Evolutionary conservation across 2,888 invertebrate genomes (phyloP).

Genomic region (Baronia brevicornis): DNA sequence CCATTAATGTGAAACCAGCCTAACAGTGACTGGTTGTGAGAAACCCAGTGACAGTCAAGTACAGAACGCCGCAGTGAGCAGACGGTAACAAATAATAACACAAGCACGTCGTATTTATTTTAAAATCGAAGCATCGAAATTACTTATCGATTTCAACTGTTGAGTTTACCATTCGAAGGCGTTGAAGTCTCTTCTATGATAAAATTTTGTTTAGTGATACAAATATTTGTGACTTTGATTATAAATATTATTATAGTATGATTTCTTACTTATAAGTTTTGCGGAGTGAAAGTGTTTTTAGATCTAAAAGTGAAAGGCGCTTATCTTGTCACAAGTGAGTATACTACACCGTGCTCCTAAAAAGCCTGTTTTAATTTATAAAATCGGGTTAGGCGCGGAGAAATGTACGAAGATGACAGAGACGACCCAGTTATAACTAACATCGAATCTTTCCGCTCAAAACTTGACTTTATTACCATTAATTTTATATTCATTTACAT

Average conservation of each 20-base stretch:
- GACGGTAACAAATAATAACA: no score
- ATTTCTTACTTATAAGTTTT: slow-evolving; percentile 19
- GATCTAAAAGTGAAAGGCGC: slow-evolving; percentile 64
- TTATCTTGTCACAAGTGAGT: slow-evolving; percentile 36
- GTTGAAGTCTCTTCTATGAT: no score
- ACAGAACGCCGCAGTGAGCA: no score
- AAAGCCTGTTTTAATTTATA: slow-evolving; percentile 34
- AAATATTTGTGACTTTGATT: slow-evolving; percentile 4
- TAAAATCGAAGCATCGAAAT: no score
- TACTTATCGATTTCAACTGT: no score
- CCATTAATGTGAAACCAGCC: no score
- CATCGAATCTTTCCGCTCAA: slow-evolving; percentile 16
- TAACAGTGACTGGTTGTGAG: no score
- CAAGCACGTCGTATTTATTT: no score
- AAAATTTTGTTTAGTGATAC: no score
- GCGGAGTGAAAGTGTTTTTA: slow-evolving; percentile 60
- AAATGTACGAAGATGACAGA: slow-evolving; percentile 32
- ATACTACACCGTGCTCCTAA: slow-evolving; percentile 26
- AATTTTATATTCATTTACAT: slow-evolving; percentile 1
- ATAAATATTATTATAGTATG: slow-evolving; percentile 13
- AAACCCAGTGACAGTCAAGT: no score
- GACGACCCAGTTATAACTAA: slow-evolving; percentile 30
- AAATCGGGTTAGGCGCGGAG: slow-evolving; percentile 37
- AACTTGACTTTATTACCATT: slow-evolving; percentile 7
- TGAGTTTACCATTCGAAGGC: no score